Evolutionary conservation across 2,888 invertebrate genomes (phyloP).

Genomic region (Keiferia lycopersicella): DNA sequence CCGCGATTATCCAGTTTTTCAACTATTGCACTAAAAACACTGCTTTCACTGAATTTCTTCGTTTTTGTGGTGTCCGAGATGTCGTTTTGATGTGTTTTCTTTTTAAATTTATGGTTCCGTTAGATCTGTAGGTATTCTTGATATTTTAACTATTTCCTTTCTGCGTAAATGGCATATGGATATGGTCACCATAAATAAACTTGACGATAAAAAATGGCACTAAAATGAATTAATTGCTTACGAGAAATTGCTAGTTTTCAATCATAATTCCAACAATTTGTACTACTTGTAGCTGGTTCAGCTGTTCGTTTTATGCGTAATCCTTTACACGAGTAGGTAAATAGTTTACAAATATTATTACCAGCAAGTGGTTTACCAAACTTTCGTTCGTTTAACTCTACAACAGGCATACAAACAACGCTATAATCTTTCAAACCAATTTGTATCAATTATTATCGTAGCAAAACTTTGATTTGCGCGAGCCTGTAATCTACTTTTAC

Average conservation of each 20-base stretch:
- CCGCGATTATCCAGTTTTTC: conserved; percentile 16
- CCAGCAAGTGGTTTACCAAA: not conserved
- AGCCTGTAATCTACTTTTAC: not conserved
- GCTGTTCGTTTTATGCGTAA: too few relatives aligned
- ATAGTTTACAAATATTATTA: too few relatives aligned
- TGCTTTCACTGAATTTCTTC: conserved; percentile 18
- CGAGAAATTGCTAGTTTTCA: too few relatives aligned
- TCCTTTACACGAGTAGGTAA: too few relatives aligned
- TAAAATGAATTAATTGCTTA: too few relatives aligned
- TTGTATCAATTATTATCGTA: not conserved
- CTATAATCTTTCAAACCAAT: not conserved
- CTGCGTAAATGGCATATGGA: too few relatives aligned
- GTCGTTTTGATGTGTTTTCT: conserved; percentile 12
- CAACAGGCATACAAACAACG: not conserved
- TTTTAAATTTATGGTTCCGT: conserved; percentile 1
- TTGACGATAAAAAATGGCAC: too few relatives aligned
- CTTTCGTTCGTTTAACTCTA: not conserved
- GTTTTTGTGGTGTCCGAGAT: conserved; percentile 5
- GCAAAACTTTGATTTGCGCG: not conserved
- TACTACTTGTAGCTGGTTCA: too few relatives aligned
- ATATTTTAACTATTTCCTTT: not conserved
- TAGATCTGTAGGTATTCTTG: not conserved
- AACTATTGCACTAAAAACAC: conserved; percentile 12
- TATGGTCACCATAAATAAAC: too few relatives aligned
- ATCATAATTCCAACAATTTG: too few relatives aligned